Percentiles rank a stretch among this genome's conserved stretches.
Evolutionary conservation across 2,797 vertebrate species (phyloP).

Genomic region (Coregonus sp.): DNA sequence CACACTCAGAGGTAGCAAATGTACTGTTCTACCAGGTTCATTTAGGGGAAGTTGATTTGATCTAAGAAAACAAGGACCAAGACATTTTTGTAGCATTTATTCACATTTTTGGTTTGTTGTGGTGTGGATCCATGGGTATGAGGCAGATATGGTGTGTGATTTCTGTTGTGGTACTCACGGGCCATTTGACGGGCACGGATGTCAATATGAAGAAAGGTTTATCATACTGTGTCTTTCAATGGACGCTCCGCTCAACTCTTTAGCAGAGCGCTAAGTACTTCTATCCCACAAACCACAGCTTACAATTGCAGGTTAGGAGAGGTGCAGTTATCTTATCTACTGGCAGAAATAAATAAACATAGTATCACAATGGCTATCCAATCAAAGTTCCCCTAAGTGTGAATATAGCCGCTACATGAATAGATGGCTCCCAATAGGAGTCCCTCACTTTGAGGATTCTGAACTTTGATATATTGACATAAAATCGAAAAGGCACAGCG

Average conservation of each 20-base stretch:
- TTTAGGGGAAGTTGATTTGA: conserved; percentile 62
- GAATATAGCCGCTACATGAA: conserved; percentile 78
- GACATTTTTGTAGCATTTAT: conserved; percentile 14
- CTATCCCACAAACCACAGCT: neutral
- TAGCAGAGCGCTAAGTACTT: neutral
- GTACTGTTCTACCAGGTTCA: conserved; percentile 54
- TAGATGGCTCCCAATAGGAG: conserved; percentile 87
- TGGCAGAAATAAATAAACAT: conserved; percentile 12
- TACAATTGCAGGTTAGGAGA: neutral
- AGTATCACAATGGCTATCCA: neutral
- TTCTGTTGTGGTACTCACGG: neutral
- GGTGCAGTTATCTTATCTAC: conserved; percentile 1
- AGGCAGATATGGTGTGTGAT: conserved; percentile 12
- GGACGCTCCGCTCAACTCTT: neutral
- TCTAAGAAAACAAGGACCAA: conserved; percentile 20
- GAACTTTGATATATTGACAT: conserved; percentile 99
- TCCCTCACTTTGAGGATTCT: conserved; percentile 94
- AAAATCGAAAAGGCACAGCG: conserved; percentile 80
- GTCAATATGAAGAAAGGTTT: neutral
- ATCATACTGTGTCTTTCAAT: conserved; percentile 2
- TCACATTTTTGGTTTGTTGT: neutral
- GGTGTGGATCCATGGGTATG: neutral
- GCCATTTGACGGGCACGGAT: neutral
- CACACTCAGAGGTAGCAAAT: conserved; percentile 54
- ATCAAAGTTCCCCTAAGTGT: conserved; percentile 52